Evolutionary conservation across 2,113 vertebrate species (phyloP), one percentile per base, ranked within the genome.

Genomic region (Trogon surrucura): DNA sequence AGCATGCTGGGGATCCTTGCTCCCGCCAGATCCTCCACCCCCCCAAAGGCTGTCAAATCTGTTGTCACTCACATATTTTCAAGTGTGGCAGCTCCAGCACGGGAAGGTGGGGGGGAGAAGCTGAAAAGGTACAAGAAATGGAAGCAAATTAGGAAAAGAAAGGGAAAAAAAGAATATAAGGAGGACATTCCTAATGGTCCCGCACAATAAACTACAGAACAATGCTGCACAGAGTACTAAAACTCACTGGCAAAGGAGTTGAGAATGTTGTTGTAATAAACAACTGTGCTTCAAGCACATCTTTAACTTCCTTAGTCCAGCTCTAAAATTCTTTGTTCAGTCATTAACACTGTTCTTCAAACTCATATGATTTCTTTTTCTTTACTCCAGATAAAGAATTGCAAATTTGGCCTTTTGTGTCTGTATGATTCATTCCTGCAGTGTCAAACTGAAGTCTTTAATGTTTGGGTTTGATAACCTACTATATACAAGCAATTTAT

Each of bases 401-500:
- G 34, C 50, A 86, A 80, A 79, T 86, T 84, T 69, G 57, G 69
- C 30, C 25, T 92, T 91, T 91, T 41, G 11, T 62, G 32, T 79
- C 34, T 47, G 3, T 48, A 26, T 94, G 69, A 96, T 94, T 94
- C 65, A 90, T 90, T 92, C 45, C 50, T 60, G 34, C 69, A 69
- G 53, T 74, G 56, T 83, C 73, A 90, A 90, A 80, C 44, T 69
- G 50, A 89, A 81, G 61, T 80, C 80, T 94, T 88, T 88, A 91
- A 87, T 84, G 73, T 91, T 94, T 87, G 62, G 15, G 10, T 92
- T 91, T 94, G 95, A 92, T 96, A 91, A 95, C 80, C 83, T 94
- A 80, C 20, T 44, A 54, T 56, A 91, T 47, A 53, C 27, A 73
- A 91, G 80, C n/a, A 79, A 95, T 96, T 85, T 91, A 91, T 96